Base-by-base conservation (phyloP, 2,113 vertebrate genomes). In the Ceyx cyanopectus region DNA sequence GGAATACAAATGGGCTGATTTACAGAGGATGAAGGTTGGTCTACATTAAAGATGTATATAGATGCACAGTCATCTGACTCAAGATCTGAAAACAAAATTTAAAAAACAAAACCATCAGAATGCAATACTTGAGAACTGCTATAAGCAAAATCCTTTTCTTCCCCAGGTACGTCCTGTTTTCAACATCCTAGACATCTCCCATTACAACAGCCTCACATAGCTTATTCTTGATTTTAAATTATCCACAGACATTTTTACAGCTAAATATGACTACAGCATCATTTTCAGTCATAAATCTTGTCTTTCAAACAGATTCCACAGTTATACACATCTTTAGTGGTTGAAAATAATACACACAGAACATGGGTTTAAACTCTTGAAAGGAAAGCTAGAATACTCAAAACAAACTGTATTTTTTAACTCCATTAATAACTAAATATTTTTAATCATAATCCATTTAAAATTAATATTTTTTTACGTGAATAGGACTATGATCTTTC, bases 31-130 rank as follows among this genome's bases (percentile, higher is more conserved):
- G 98, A 98, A 87, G 98, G 98, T 89, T 99, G 99, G 93, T 98
- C 99, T 97, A 99, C 98, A 94, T 99, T 99, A 88, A 99, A 98
- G 97, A 99, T 99, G 98, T 99, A 99, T 97, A 99, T 99, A 26
- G 99, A 99, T 5, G 99, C 98, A 98, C 98, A 99, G 96, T 99
- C 99, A 98, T 99, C 99, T 78, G 98, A 98, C 94, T 99, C 99
- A 93, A 99, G 97, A 97, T 99, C 99, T 99, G 96, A 30, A 90
- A 91, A 32, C 16, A 58, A 56, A 89, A 85, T 32, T 17, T 2
- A 26, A 27, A 58, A 51, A 19, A 51, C 50, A 51, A 51, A 51
- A 26, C 50, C 2, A 85, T 85, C 78, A 93, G 60, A 93, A 84
- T 22, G 18, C 8, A 63, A 21, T 50, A 74, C 37, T 43, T 41